phyloP scores from a whole-genome alignment of 2,888 invertebrate genomes.

The Plagodis dolabraria region DNA sequence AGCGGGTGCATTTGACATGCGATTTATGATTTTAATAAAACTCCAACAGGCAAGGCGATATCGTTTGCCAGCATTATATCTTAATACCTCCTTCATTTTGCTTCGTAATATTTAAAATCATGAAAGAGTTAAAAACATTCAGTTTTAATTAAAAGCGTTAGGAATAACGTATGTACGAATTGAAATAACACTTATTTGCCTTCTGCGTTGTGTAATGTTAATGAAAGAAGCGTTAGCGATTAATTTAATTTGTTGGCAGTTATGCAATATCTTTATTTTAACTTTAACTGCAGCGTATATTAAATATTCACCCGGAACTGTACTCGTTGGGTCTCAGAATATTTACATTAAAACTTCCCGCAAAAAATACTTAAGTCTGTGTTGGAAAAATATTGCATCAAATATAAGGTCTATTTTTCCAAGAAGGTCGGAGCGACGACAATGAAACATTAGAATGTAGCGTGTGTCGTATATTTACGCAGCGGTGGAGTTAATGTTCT shows the following conservation, averaged over 20 bases:
- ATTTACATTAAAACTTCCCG: no score
- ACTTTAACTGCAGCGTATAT: background rate
- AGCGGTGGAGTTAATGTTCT: conserved; percentile 65
- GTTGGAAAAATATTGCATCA: background rate
- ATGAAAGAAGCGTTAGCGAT: conserved; percentile 13
- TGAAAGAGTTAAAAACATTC: conserved; percentile 38
- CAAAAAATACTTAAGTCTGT: conserved; percentile 29
- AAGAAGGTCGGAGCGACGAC: conserved; percentile 52
- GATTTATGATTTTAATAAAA: conserved; percentile 85
- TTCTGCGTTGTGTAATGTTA: conserved; percentile 6
- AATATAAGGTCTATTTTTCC: conserved; percentile 45
- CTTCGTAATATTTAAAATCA: conserved; percentile 30
- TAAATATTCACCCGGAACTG: no score
- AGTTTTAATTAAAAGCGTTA: conserved; percentile 57
- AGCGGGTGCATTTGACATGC: conserved; percentile 80
- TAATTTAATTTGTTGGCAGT: conserved; percentile 20
- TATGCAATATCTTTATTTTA: conserved; percentile 8
- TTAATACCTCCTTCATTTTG: conserved; percentile 57
- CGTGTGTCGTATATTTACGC: conserved; percentile 63
- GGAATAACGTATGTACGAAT: conserved; percentile 46
- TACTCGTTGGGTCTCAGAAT: no score
- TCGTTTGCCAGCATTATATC: conserved; percentile 67
- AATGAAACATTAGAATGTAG: conserved; percentile 63
- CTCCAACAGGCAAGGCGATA: conserved; percentile 61
- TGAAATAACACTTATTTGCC: conserved; percentile 34